Evolutionary conservation across 2,888 invertebrate species (phyloP).

Genomic region (Dimorphilus gyrociliatus): DNA sequence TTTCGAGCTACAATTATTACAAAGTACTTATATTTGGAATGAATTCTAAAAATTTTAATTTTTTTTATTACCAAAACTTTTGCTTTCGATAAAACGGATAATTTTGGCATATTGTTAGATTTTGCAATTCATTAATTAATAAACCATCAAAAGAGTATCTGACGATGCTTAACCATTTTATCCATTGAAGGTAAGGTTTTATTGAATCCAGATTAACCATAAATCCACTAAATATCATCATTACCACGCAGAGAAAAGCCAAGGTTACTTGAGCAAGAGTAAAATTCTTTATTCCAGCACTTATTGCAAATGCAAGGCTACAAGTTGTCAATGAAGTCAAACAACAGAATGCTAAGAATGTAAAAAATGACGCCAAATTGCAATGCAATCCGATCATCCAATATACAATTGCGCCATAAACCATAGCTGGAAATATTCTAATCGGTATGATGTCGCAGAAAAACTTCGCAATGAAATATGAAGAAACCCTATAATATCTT

Average conservation of each 20-base stretch:
- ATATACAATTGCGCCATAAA: no score
- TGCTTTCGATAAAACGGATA: not conserved
- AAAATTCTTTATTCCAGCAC: conserved; percentile 23
- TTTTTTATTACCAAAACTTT: no score
- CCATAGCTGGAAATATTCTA: no score
- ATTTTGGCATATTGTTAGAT: no score
- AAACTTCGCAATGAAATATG: no score
- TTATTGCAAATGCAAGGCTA: conserved; percentile 23
- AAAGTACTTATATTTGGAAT: no score
- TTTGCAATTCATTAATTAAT: conserved; percentile 3
- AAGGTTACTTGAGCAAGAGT: conserved; percentile 28
- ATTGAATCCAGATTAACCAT: conserved; percentile 25
- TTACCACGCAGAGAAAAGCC: conserved; percentile 28
- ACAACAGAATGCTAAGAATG: conserved; percentile 21
- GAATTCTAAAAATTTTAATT: no score
- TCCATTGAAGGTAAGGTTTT: conserved; percentile 24
- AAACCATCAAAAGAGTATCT: conserved; percentile 22
- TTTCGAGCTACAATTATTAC: no score
- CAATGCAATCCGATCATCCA: conserved; percentile 17
- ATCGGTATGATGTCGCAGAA: no score
- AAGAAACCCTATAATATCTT: no score
- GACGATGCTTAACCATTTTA: conserved; percentile 27
- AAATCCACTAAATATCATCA: conserved; percentile 36
- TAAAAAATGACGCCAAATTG: conserved; percentile 21
- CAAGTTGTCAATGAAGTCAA: conserved; percentile 24